Evolutionary conservation across 2,888 invertebrate genomes (phyloP).

Genomic region (Temnothorax unifasciatus): DNA sequence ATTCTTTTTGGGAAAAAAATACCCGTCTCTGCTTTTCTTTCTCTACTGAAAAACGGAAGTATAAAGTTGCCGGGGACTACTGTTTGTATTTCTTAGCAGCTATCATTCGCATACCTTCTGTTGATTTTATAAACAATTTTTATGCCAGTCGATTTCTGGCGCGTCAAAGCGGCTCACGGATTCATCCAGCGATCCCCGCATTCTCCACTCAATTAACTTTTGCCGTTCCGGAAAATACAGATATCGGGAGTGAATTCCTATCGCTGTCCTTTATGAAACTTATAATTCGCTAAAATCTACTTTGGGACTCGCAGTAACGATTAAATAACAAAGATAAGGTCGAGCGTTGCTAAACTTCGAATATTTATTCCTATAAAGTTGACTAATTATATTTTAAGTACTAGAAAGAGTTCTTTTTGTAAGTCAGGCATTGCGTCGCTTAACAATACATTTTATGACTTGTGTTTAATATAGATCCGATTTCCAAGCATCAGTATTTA

Average conservation of each 20-base stretch:
- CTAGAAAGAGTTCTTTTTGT: neutral
- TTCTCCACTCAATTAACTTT: constrained; percentile 29
- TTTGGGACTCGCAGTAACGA: constrained; percentile 31
- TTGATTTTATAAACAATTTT: constrained; percentile 20
- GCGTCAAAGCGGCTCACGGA: neutral
- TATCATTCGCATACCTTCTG: neutral
- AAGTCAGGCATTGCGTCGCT: neutral
- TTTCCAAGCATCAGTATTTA: neutral
- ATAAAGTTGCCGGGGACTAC: neutral
- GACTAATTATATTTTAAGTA: constrained; percentile 38
- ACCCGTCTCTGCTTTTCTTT: neutral
- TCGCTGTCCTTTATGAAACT: constrained; percentile 34
- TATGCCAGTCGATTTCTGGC: constrained; percentile 16
- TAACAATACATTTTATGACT: neutral
- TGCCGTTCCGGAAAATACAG: constrained; percentile 14
- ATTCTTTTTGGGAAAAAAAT: neutral
- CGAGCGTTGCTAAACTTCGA: constrained; percentile 7
- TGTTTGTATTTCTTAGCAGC: neutral
- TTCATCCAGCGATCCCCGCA: neutral
- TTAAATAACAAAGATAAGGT: constrained; percentile 31
- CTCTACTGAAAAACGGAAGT: neutral
- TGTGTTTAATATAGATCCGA: neutral
- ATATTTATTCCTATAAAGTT: constrained; percentile 38
- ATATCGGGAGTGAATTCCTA: neutral
- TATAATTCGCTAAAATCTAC: constrained; percentile 37